Percentiles rank a stretch among this genome's conserved stretches.
phyloP scores from a whole-genome alignment of 2,888 invertebrate genomes.

The Argyresthia albistria region DNA sequence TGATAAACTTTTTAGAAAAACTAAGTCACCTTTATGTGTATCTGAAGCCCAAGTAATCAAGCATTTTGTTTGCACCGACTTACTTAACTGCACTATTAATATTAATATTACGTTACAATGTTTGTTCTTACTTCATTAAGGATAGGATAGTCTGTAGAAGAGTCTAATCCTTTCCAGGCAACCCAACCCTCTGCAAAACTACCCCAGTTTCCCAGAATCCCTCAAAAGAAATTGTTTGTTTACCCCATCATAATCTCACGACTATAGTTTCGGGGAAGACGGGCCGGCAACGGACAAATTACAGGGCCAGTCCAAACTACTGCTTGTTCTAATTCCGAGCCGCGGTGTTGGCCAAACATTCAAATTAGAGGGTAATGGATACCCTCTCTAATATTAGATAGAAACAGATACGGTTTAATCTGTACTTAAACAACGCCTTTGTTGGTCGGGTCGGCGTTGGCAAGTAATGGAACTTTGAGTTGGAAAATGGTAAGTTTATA shows the following conservation, averaged over 20 bases:
- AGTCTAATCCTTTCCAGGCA: too few relatives aligned
- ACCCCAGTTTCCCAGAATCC: background rate
- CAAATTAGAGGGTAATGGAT: slow-evolving; percentile 58
- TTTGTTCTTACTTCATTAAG: too few relatives aligned
- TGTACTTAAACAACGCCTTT: background rate
- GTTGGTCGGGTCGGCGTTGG: background rate
- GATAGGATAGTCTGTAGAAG: too few relatives aligned
- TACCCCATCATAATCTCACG: too few relatives aligned
- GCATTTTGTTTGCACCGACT: too few relatives aligned
- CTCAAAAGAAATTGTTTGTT: background rate
- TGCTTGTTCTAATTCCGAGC: slow-evolving; percentile 46
- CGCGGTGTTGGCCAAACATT: slow-evolving; percentile 51
- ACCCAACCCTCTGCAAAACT: too few relatives aligned
- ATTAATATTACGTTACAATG: too few relatives aligned
- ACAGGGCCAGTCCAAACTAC: slow-evolving; percentile 44
- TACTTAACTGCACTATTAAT: too few relatives aligned
- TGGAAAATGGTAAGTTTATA: background rate
- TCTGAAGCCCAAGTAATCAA: too few relatives aligned
- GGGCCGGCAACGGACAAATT: slow-evolving; percentile 34
- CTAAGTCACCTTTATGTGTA: too few relatives aligned
- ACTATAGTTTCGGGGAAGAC: slow-evolving; percentile 37
- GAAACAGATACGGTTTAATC: background rate
- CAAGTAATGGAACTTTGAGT: background rate
- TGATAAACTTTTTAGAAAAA: too few relatives aligned
- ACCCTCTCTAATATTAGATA: slow-evolving; percentile 15